Base-by-base conservation (phyloP, 2,797 vertebrate genomes). In the Mallotus villosus region DNA sequence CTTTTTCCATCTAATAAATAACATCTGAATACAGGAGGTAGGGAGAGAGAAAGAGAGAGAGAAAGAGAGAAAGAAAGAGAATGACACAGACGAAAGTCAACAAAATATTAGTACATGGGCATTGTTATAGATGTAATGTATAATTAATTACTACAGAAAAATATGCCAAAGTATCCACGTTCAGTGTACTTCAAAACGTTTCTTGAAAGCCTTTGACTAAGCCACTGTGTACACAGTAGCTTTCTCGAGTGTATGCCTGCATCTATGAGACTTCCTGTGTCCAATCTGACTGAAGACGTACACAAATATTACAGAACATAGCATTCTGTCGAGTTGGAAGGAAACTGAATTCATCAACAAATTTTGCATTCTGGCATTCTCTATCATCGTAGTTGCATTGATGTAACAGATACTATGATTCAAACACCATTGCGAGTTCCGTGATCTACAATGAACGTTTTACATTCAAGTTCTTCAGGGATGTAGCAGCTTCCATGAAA, bases 1-100 rank as follows among this genome's bases (percentile, higher is more conserved):
- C 83, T 86, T 85, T 91, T 87, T 86, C 81, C 68, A 60, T 74
- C 81, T 77, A 84, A 84, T 81, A 83, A 88, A 81, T 81, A 85
- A 90, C 85, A 79, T 84, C 87, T 86, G 82, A 92, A 92, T 84
- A 84, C 72, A 78, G 74, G 61, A 72, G 80, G 61, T 63, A 72
- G 25, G 21, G 65, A 79, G 75, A 63, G 80, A 68, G 74, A 70
- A 62, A 55, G 68, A 66, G 55, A 72, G 78, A 84, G 74, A 78
- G 75, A 63, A 78, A 67, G 75, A 70, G 65, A 57, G 69, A 66
- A 55, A 72, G 80, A 61, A 5, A 64, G 71, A 78, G 68, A 80
- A 78, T 76, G 78, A 75, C 75, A 75, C 70, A 51, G 66, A 63
- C 55, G n/a, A 60, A 74, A 78, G 79, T 80, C 69, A 74, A 77